A percentile compares a stretch with the other conserved stretches of the same genome.
phyloP scores from a whole-genome alignment of 2,888 invertebrate genomes.

The Strigamia crassipes region DNA sequence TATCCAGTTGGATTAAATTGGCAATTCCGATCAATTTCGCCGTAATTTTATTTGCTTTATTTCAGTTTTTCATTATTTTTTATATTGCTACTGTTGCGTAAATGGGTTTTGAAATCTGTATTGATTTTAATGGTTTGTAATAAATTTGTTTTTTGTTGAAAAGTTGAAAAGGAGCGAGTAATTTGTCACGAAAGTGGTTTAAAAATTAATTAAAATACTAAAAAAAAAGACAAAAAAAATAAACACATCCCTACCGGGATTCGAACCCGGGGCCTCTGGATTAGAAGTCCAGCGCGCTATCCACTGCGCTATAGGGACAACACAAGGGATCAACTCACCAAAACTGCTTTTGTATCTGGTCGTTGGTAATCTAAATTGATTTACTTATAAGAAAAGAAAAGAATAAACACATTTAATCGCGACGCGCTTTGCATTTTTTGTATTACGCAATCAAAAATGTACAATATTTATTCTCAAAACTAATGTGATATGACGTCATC shows the following conservation, averaged over 20 bases:
- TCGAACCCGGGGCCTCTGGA: slow-evolving; percentile 56
- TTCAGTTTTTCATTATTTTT: not conserved
- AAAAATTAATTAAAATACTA: not conserved
- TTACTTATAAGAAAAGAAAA: not conserved
- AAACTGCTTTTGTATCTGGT: not conserved
- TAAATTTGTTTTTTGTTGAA: not conserved
- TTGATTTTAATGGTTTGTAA: not conserved
- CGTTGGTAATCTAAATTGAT: not conserved
- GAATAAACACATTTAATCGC: not conserved
- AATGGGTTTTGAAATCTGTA: not conserved
- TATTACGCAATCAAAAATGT: not conserved
- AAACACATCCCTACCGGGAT: slow-evolving; percentile 54
- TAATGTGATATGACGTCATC: not conserved
- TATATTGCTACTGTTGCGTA: not conserved
- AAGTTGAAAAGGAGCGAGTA: too few relatives aligned
- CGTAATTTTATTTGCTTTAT: not conserved
- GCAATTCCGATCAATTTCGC: slow-evolving; percentile 28
- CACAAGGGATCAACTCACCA: not conserved
- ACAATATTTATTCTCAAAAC: not conserved
- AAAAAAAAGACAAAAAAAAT: slow-evolving; percentile 15
- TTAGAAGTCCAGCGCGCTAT: slow-evolving; percentile 56
- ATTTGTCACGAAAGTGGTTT: too few relatives aligned
- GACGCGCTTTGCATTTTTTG: not conserved
- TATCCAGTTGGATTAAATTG: slow-evolving; percentile 37
- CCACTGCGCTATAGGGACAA: slow-evolving; percentile 55